Evolutionary conservation across 2,797 vertebrate species (phyloP).

Genomic region (Enteromius mattozi): DNA sequence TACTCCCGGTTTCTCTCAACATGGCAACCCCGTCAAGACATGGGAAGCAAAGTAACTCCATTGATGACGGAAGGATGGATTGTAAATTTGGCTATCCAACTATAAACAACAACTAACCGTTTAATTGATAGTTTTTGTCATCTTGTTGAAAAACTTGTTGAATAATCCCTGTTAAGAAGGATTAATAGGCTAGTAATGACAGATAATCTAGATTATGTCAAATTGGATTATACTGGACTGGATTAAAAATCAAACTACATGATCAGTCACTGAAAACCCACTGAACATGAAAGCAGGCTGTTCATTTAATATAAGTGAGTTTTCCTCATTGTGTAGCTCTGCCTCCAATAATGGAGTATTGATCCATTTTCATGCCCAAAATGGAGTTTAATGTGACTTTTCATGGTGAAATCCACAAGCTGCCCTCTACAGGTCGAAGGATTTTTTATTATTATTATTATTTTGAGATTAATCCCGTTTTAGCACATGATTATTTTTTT

Average conservation of each 20-base stretch:
- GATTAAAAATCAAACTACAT: slow-evolving; percentile 19
- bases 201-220: slow-evolving; percentile 6
- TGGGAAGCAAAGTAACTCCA: not conserved
- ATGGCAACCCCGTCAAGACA: not conserved
- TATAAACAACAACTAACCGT: not conserved
- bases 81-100: not conserved
- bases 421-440: slow-evolving; percentile 3
- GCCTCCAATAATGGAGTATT: slow-evolving; percentile 42
- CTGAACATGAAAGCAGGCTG: not conserved
- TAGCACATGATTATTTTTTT: no score
- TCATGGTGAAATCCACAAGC: slow-evolving; percentile 16
- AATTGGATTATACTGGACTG: slow-evolving; percentile 8
- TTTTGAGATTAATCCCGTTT: not conserved
- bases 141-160: not conserved
- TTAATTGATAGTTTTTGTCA: not conserved
- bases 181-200: not conserved
- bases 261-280: not conserved
- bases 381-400: slow-evolving; percentile 12
- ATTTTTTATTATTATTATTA: not conserved
- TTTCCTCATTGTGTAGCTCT: slow-evolving; percentile 9
- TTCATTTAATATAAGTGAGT: not conserved
- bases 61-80: not conserved
- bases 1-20: not conserved
- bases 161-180: not conserved
- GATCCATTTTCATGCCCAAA: slow-evolving; percentile 31